Evolutionary conservation across 2,797 vertebrate genomes (phyloP), one percentile per base, ranked within the genome.

Genomic region (Accipiter minullus): DNA sequence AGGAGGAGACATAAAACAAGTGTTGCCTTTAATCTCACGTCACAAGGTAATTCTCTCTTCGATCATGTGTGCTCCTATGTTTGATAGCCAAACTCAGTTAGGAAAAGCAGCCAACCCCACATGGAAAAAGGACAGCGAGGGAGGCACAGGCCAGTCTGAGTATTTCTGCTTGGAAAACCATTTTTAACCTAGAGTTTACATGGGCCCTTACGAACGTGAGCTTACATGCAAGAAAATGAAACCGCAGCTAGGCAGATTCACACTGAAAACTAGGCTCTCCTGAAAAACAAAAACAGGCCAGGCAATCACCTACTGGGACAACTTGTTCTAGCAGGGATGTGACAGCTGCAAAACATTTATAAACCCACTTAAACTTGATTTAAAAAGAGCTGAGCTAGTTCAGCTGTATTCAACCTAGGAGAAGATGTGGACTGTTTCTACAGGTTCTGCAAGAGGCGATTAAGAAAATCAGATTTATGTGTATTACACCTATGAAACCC

Each of bases 371-470:
- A 45, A 83, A 95, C 60, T 67, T 36, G 48, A 90, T 91, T 95
- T 93, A 5, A 90, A 89, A 92, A 83, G 36, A 88, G 80, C 93
- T 90, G 87, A 88, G 91, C 85, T 80, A 60, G 72, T 83, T 91
- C 71, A 72, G 59, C 69, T 55, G 67, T n/a, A 59, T 20, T 38
- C 75, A 80, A 14, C 60, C 36, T 53, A 27, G 0, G 0, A 96
- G 52, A 55, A 88, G n/a, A 86, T 6, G 52, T 8, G 40, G 44
- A 52, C 60, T 67, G 32, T n/a, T 94, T 67, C 75, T 90, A 66
- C 52, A 31, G 64, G 56, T 38, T 77, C 79, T 90, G 72, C 68
- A 83, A 85, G 38, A 90, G 45, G 23, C 18, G 45, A 94, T 66
- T 58, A 80, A 85, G 64, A 93, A 94, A 89, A 94, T 89, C 25